A percentile compares a stretch with the other conserved stretches of the same genome.
Evolutionary conservation across 2,113 vertebrate species (phyloP).

Genomic region (Accipiter cooperii): DNA sequence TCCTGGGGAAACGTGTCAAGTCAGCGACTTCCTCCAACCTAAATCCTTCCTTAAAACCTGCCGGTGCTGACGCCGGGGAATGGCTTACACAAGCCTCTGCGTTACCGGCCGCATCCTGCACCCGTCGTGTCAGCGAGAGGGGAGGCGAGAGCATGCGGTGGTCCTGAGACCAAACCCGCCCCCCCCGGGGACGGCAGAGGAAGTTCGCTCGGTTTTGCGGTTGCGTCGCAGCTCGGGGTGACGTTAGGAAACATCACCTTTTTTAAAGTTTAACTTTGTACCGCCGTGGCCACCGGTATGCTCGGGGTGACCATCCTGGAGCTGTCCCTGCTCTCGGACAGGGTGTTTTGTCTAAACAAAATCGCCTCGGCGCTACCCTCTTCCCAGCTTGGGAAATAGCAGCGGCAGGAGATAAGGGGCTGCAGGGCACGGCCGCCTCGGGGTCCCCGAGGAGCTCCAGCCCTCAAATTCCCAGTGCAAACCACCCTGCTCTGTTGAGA

Average conservation of each 20-base stretch:
- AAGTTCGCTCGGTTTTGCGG: background rate
- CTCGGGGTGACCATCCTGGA: background rate
- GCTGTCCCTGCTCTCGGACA: background rate
- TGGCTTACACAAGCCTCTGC: background rate
- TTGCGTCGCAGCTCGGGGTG: background rate
- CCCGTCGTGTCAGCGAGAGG: background rate
- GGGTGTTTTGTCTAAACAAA: background rate
- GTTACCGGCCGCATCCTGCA: background rate
- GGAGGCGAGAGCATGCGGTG: background rate
- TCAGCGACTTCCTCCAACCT: background rate
- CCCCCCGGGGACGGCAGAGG: background rate
- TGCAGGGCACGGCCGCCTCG: background rate
- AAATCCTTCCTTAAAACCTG: conserved; percentile 34
- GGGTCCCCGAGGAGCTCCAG: background rate
- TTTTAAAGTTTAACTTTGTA: background rate
- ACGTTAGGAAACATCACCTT: background rate
- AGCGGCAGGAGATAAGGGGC: background rate
- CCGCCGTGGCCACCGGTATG: rapidly evolving
- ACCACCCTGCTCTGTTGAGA: background rate
- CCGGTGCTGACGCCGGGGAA: background rate
- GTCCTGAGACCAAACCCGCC: rapidly evolving
- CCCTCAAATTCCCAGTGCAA: background rate
- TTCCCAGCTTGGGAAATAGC: background rate
- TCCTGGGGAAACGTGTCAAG: background rate
- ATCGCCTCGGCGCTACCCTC: rapidly evolving